These are phyloP conservation scores for Anthophora plumipes DNA, from an alignment of 2,888 invertebrate genomes.

Conservation along the genomic window DNA sequence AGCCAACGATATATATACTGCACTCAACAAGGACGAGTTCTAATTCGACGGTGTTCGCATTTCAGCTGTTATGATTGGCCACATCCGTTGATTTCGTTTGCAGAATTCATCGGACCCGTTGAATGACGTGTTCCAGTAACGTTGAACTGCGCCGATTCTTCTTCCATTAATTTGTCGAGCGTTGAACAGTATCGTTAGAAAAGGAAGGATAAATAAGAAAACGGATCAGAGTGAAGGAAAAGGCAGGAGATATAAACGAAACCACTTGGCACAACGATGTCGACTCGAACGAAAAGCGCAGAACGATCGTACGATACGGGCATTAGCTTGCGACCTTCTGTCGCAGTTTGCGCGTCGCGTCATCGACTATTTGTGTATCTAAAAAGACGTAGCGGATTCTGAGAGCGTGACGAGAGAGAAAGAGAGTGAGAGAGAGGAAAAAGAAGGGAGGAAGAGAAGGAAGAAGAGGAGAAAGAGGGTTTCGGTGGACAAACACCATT, in stretches of 20 bases:
- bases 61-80: constrained; percentile 1
- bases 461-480: constrained; percentile 9
- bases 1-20: not conserved
- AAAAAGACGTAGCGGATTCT: constrained; percentile 48
- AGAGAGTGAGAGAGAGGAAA: not conserved
- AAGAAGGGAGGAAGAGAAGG: not conserved
- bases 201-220: not conserved
- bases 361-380: constrained; percentile 78
- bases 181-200: too few relatives aligned
- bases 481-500: too few relatives aligned
- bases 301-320: constrained; percentile 64
- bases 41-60: not conserved
- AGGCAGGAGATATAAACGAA: not conserved
- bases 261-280: constrained; percentile 19
- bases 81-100: constrained; percentile 26
- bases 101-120: constrained; percentile 8
- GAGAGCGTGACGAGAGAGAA: constrained; percentile 29
- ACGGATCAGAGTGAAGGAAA: not conserved
- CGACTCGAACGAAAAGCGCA: constrained; percentile 31
- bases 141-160: not conserved
- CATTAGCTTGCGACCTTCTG: constrained; percentile 74
- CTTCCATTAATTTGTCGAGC: constrained; percentile 3
- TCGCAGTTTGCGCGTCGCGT: constrained; percentile 70
- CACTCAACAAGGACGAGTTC: constrained; percentile 6
- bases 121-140: too few relatives aligned